A percentile compares a stretch with the other conserved stretches of the same genome.
Conservation (phyloP, 2,888 invertebrate species). For the Cerastis leucographa region DNA sequence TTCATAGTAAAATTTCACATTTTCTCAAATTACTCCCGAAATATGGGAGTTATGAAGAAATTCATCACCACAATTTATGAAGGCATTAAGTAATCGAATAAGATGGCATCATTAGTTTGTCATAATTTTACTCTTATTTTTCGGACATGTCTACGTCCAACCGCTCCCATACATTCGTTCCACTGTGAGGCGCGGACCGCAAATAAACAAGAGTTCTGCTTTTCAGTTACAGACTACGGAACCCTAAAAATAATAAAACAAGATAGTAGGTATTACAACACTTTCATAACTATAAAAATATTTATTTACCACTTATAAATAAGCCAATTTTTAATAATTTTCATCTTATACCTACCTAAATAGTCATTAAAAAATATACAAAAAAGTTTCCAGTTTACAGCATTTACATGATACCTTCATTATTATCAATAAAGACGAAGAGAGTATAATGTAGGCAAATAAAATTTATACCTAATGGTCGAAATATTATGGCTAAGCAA, state of each 20-base stretch:
- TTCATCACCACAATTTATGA: too few relatives aligned
- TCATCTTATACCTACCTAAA: constrained; percentile 28
- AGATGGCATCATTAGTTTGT: too few relatives aligned
- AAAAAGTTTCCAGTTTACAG: background rate
- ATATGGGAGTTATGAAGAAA: too few relatives aligned
- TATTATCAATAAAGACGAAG: background rate
- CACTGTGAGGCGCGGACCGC: too few relatives aligned
- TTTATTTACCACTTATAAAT: constrained; percentile 1
- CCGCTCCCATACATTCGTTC: too few relatives aligned
- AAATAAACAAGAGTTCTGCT: background rate
- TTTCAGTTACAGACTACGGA: background rate
- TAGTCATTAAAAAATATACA: constrained; percentile 9
- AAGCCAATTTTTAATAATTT: background rate
- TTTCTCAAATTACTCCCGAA: too few relatives aligned
- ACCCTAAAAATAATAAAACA: background rate
- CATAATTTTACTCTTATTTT: too few relatives aligned
- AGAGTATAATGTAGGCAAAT: background rate
- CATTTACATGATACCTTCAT: background rate
- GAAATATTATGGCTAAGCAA: too few relatives aligned
- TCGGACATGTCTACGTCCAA: too few relatives aligned
- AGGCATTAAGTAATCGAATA: too few relatives aligned
- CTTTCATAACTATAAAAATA: background rate
- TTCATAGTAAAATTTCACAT: too few relatives aligned
- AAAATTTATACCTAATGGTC: background rate
- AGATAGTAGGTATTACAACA: background rate